Conservation (phyloP, 2,113 vertebrate species). For the Nycticebus coucang region DNA sequence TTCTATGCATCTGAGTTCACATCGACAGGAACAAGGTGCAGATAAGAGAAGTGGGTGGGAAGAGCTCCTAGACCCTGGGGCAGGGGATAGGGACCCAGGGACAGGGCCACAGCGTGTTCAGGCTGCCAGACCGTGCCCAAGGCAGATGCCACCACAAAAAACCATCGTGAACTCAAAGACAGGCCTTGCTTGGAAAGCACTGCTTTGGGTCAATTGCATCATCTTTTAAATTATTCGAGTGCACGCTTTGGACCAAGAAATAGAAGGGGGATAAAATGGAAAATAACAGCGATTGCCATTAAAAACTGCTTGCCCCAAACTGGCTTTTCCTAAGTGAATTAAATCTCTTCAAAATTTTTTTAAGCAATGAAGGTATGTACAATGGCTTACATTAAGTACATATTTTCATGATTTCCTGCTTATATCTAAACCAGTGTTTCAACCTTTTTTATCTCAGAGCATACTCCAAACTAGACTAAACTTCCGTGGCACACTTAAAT, state of each 20-base stretch:
- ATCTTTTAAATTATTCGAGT: neutral
- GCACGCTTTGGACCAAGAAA: too few relatives aligned
- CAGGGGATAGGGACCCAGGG: neutral
- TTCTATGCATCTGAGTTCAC: fast-evolving
- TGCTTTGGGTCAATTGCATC: fast-evolving
- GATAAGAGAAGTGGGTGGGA: neutral
- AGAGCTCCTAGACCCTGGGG: neutral
- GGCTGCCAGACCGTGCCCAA: neutral
- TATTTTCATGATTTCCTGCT: neutral
- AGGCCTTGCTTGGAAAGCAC: too few relatives aligned
- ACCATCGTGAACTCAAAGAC: neutral
- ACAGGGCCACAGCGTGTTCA: neutral
- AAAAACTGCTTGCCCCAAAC: too few relatives aligned
- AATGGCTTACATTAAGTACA: neutral
- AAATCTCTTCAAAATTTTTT: neutral
- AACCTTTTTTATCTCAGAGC: too few relatives aligned
- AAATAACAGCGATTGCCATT: too few relatives aligned
- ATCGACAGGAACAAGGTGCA: neutral
- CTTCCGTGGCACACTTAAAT: too few relatives aligned
- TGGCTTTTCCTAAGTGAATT: neutral
- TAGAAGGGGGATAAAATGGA: too few relatives aligned
- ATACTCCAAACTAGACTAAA: too few relatives aligned
- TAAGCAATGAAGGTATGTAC: neutral
- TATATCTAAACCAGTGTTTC: neutral
- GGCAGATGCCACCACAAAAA: neutral